phyloP scores from a whole-genome alignment of 2,113 vertebrate genomes.

The Recurvirostra avosetta region DNA sequence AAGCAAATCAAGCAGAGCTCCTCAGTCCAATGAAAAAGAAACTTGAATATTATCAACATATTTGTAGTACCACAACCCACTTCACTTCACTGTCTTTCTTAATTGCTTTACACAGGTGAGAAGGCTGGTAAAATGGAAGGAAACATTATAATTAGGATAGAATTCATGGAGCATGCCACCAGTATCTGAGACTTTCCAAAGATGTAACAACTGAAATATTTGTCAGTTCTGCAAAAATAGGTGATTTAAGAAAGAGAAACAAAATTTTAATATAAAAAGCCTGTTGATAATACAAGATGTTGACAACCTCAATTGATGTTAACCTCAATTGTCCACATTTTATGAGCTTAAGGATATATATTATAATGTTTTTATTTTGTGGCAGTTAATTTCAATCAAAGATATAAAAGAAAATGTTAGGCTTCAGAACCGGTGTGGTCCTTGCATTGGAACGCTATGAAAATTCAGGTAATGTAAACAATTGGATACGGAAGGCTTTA shows the following conservation, averaged over 20 bases:
- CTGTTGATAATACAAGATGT: not conserved
- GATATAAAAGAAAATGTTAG: not conserved
- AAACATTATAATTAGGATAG: not conserved
- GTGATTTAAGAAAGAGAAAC: not conserved
- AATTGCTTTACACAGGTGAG: constrained; percentile 12
- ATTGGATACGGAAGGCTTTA: not conserved
- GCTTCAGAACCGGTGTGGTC: not conserved
- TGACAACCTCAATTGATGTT: not conserved
- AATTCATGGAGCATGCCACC: not conserved
- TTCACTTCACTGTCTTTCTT: constrained; percentile 2
- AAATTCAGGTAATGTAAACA: not conserved
- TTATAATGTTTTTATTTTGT: not conserved
- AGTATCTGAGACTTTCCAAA: not conserved
- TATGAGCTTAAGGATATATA: not conserved
- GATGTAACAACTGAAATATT: not conserved
- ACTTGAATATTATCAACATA: not conserved
- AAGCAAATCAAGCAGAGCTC: constrained; percentile 18
- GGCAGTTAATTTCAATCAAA: not conserved
- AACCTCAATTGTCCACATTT: not conserved
- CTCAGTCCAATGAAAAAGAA: constrained; percentile 3
- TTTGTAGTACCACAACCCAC: not conserved
- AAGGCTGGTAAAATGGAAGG: not conserved
- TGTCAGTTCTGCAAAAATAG: not conserved
- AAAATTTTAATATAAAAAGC: not conserved
- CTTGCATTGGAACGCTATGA: not conserved